Conservation (phyloP, 2,888 invertebrate genomes). For the Branchipolynoe longqiensis region DNA sequence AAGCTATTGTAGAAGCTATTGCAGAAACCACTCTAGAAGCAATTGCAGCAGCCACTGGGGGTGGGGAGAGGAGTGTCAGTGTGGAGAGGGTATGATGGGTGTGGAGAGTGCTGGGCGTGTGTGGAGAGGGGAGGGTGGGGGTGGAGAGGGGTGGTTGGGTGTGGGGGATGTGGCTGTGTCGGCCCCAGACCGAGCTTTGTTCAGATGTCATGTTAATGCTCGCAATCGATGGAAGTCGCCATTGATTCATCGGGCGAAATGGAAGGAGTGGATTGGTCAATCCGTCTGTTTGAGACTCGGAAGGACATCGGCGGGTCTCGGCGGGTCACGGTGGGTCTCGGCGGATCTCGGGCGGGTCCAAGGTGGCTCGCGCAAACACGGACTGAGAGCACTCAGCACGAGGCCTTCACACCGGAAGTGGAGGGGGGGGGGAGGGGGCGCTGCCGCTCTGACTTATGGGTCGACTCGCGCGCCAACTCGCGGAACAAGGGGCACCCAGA, state of each 20-base stretch:
- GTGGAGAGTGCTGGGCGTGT: constrained; percentile 8
- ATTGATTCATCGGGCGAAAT: constrained; percentile 51
- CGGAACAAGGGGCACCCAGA: background rate
- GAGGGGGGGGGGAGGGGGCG: too few species aligned
- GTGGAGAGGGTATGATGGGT: constrained; percentile 1
- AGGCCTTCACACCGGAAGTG: background rate
- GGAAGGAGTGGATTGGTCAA: constrained; percentile 52
- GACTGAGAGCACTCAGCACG: constrained; percentile 18
- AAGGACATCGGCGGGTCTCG: constrained; percentile 8
- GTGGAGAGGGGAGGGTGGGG: background rate
- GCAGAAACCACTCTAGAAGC: background rate
- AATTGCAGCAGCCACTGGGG: background rate
- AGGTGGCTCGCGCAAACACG: constrained; percentile 24
- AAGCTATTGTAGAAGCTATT: constrained; percentile 25
- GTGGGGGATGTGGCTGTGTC: constrained; percentile 18
- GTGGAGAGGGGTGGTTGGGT: background rate
- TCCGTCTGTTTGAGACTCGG: constrained; percentile 5
- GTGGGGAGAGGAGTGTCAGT: background rate
- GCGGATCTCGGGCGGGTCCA: background rate
- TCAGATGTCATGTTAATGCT: constrained; percentile 51
- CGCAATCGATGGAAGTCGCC: constrained; percentile 33
- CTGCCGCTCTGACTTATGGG: constrained; percentile 24
- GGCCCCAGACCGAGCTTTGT: constrained; percentile 29
- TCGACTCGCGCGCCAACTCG: background rate
- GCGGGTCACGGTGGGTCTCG: constrained; percentile 5